Evolutionary conservation across 2,113 vertebrate genomes (phyloP), one percentile per base, ranked within the genome.

Genomic region (Macquaria ambigua): DNA sequence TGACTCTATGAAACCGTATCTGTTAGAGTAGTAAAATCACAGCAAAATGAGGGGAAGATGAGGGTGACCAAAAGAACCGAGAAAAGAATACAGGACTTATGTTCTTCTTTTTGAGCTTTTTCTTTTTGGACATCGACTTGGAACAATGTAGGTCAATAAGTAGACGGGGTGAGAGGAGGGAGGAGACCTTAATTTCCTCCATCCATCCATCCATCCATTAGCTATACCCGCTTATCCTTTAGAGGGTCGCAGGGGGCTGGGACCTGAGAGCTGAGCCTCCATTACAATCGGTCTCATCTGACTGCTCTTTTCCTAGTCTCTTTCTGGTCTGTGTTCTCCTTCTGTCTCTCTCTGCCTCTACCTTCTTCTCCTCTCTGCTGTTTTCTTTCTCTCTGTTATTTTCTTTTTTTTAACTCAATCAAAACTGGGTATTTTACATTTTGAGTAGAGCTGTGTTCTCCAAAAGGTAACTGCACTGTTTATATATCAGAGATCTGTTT

Each of bases 371-470:
- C 48, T 21, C 34, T 43, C 1, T 2, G 6, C 37, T 52, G 9
- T 39, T 21, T 67, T 34, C 15, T 52, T 16, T 53, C 25, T 72
- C 62, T 68, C 37, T 31, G 28, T 31, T 31, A 31, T 34, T 8
- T 5, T 52, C 2, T 67, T n/a, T 69, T 80, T 56, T 9, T n/a
- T n/a, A n/a, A 3, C 2, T 20, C 34, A n/a, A 64, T 82, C 71
- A 82, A 87, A 82, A 50, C 25, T 50, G 6, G 25, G 63, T 66
- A 72, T 77, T 88, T 89, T 79, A 67, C 66, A 85, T 79, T 75
- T 78, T 79, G 63, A 71, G 58, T 81, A 55, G 78, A 39, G 21
- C 52, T 56, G 12, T 46, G 28, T 74, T 66, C 39, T 71, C 39
- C 41, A n/a, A n/a, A 20, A 74, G 53, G 68, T 67, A 74, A 74